Conservation (phyloP, 2,888 invertebrate genomes). For the Diarsia mendica region DNA sequence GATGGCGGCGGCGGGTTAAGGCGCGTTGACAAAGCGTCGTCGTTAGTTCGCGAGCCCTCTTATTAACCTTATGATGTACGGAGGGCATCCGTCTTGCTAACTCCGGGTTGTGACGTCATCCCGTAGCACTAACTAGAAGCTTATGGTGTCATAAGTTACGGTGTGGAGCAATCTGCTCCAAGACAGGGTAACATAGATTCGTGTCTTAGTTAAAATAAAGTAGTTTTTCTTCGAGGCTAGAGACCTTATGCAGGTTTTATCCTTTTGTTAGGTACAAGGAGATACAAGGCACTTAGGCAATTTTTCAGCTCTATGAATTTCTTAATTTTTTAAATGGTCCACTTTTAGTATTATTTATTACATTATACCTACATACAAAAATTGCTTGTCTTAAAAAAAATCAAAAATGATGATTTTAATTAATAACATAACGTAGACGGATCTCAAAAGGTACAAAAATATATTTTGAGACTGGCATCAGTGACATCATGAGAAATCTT, state of each 20-base stretch:
- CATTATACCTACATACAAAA: too few relatives aligned
- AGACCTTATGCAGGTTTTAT: neutral
- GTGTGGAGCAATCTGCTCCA: conserved; percentile 36
- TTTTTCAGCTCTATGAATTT: neutral
- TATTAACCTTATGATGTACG: conserved; percentile 91
- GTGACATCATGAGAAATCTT: neutral
- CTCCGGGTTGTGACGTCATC: conserved; percentile 76
- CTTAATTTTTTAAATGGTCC: neutral
- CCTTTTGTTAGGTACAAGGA: neutral
- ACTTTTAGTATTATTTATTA: too few relatives aligned
- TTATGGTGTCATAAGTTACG: conserved; percentile 61
- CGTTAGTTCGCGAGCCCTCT: conserved; percentile 90
- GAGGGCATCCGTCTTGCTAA: conserved; percentile 85
- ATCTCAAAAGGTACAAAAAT: too few relatives aligned
- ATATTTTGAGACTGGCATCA: too few relatives aligned
- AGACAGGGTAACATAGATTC: conserved; percentile 13
- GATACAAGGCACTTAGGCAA: too few relatives aligned
- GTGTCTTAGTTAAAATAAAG: neutral
- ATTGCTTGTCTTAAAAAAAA: too few relatives aligned
- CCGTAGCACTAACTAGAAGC: conserved; percentile 65
- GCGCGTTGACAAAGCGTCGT: conserved; percentile 90
- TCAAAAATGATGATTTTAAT: too few relatives aligned
- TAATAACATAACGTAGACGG: too few relatives aligned
- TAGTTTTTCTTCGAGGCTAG: neutral
- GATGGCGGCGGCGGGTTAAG: conserved; percentile 87